Base-by-base conservation (phyloP, 2,888 invertebrate species). In the Hesperia comma region DNA sequence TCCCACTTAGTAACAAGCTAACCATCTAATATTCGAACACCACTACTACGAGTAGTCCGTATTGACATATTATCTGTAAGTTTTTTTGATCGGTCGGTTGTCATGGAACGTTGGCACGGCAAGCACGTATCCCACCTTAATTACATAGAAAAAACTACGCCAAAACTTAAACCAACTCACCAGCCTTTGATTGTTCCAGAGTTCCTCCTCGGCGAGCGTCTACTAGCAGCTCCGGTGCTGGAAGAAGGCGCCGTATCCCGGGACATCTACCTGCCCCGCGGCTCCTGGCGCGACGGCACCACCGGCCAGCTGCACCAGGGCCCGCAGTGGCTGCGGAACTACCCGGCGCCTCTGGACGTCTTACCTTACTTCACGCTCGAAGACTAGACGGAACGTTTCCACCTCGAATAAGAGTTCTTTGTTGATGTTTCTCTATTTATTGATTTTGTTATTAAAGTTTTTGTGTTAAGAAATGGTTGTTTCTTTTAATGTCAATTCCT, bases 141-240 rank as follows among this genome's bases (percentile, higher is more conserved):
- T n/a, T n/a, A n/a, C n/a, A n/a, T n/a, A n/a, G n/a, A n/a, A n/a
- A n/a, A n/a, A n/a, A 8, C 32, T 32, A 26, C 26, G 26, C n/a
- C n/a, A 26, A 26, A 26, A 26, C 26, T 26, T 26, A n/a, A n/a
- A n/a, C n/a, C n/a, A n/a, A n/a, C n/a, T n/a, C n/a, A 26, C 26
- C 26, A 26, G 2, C 5, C 3, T 1, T 21, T 10, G n/a, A n/a
- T 46, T 41, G 26, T 69, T 84, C 0, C 87, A 96, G 96, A 96
- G 84, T 97, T 93, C 85, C 88, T 97, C 26, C 90, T 97, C 2
- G 97, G 96, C 0, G 95, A 95, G 75, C 87, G 90, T 56, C 88
- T 96, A 62, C 81, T 97, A 8, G 95, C 95, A 0, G 96, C 96
- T 0, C 97, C 97, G 0, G 94, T 97, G 7, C 69, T 96, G 33